Evolutionary conservation across 2,113 vertebrate genomes (phyloP), one percentile per base, ranked within the genome.

Genomic region (Amphiprion percula): DNA sequence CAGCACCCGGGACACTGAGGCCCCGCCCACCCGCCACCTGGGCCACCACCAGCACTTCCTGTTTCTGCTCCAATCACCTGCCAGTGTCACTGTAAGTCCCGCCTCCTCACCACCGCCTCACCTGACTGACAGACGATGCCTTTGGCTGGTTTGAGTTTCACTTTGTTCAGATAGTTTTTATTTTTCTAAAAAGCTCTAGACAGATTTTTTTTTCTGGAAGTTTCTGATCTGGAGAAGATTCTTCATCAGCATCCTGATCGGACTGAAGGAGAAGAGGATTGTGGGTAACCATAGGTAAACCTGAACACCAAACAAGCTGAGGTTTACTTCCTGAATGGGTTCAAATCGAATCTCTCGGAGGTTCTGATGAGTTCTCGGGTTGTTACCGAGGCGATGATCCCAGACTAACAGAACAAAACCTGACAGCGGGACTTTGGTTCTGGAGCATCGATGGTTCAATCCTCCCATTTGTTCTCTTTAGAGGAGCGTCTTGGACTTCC

Each of bases 1-100:
- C 92, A 93, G 72, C 80, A 88, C 59, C 80, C 85, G 0, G 74
- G 88, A 80, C 89, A 89, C 68, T 88, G 72, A 72, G 39, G 3
- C 74, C 56, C 72, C 9, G 3, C 47, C 50, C 30, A 11, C 26
- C 28, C 61, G 0, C 55, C 67, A 53, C 12, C 73, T 4, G 30
- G 2, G 41, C 59, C 67, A 52, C 12, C 73, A 82, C 68, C 83
- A 63, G 26, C 70, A 66, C 37, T 14, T 50, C 41, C 67, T 68
- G 37, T 65, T 71, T 77, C 68, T 69, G 28, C 23, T 61, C 68
- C 74, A 83, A 49, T 56, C 50, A 60, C 4, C 64, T 54, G 58
- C 83, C 71, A 50, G 80, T 14, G 3, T 58, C 65, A 19, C 68
- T 71, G 59, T 74, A 69, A 77, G 78, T 23, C 39, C 80, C 78